phyloP scores from a whole-genome alignment of 2,797 vertebrate genomes.

The Miichthys miiuy region DNA sequence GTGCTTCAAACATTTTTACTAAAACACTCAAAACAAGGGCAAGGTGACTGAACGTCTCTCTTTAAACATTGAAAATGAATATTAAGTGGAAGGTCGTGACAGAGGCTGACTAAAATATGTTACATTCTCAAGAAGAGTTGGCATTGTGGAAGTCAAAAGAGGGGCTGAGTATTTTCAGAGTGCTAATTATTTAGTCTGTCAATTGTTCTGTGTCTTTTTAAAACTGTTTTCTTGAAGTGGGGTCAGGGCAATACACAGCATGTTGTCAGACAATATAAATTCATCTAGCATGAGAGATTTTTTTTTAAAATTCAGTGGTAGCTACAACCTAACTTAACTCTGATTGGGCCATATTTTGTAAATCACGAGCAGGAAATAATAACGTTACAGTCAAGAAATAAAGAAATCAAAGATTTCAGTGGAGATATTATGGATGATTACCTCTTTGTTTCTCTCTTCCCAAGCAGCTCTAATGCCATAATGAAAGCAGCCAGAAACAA shows the following conservation, averaged over 20 bases:
- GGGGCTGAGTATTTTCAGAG: neutral
- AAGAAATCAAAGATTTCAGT: neutral
- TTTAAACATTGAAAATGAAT: conserved; percentile 5
- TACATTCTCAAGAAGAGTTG: conserved; percentile 4
- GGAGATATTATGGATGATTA: neutral
- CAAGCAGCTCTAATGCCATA: conserved; percentile 42
- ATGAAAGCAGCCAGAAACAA: conserved; percentile 89
- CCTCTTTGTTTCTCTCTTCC: conserved; percentile 3
- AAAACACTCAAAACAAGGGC: neutral
- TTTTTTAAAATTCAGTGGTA: no score
- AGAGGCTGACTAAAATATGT: neutral
- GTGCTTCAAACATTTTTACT: neutral
- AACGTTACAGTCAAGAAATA: neutral
- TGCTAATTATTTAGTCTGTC: neutral
- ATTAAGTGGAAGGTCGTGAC: neutral
- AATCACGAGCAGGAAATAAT: neutral
- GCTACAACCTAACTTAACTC: neutral
- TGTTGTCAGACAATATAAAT: neutral
- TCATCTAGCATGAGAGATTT: no score
- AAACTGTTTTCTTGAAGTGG: neutral
- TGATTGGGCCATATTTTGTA: neutral
- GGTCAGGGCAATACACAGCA: neutral
- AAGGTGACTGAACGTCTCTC: neutral
- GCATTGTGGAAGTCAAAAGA: conserved; percentile 11
- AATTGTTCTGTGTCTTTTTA: neutral